Base-by-base conservation (phyloP, 2,888 invertebrate genomes). In the Incurvaria masculella region DNA sequence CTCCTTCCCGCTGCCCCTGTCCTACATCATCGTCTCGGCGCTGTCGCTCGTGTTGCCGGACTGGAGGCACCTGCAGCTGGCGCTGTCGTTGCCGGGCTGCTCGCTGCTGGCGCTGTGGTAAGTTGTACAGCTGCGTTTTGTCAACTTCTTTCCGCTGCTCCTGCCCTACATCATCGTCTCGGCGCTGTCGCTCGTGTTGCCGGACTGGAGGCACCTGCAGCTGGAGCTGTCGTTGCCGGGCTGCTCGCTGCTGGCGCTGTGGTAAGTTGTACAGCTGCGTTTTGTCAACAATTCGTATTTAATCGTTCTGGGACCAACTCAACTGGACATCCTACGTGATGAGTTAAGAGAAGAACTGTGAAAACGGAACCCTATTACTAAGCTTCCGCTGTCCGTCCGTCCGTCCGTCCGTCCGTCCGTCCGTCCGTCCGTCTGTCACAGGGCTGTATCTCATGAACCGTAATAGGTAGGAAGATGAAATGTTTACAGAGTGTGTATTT, bases 141-240 rank as follows among this genome's bases (percentile, higher is more conserved):
- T n/a, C 57, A 90, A 89, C 66, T 81, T 90, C 59, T 88, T 91
- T 64, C 90, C 90, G 51, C 81, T 91, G 52, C 89, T 90, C 16
- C 64, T 90, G 46, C 86, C 89, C 40, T 91, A 89, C 61, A 83
- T 89, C 59, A 78, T 83, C 20, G 88, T 90, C 44, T 85, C 90
- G 0, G 82, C 87, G 2, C 72, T 89, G 48, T 90, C 89, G 1
- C 83, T 87, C 60, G 68, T 82, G 44, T 69, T 90, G 55, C 84
- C 87, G 40, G 85, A 89, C 58, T 91, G 89, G 85, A 80, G 88
- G 56, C 78, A 83, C 44, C 68, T 91, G 20, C 90, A 90, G 62
- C 67, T 90, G 46, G 84, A 87, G 23, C 75, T 91, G 51, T 88
- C 88, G 0, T 60, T 89, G 21, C 90, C 91, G 6, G 88, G 89